Conservation (phyloP, 2,113 vertebrate genomes). For the Trogon surrucura region DNA sequence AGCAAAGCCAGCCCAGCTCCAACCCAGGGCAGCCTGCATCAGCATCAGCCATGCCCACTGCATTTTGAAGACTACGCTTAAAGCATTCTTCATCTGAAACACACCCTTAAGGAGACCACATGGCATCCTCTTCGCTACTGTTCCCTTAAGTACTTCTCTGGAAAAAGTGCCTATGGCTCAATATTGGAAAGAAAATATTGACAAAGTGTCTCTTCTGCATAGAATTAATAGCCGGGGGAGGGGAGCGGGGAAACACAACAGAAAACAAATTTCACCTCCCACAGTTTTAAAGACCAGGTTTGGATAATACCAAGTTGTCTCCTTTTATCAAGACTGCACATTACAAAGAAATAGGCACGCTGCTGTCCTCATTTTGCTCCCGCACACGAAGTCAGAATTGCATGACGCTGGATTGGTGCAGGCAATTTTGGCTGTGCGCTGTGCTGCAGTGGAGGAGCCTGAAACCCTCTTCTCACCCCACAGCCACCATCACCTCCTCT, state of each 20-base stretch:
- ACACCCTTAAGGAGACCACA: not conserved
- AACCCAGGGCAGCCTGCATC: not conserved
- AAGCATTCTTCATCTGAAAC: not conserved
- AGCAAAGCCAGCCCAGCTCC: not conserved
- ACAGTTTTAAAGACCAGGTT: not conserved
- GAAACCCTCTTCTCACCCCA: not conserved
- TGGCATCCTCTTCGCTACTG: not conserved
- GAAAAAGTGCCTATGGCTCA: not conserved
- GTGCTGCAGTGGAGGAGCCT: not conserved
- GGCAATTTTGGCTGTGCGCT: not conserved
- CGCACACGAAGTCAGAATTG: too few relatives aligned
- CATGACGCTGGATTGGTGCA: too few relatives aligned
- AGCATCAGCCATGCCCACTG: not conserved
- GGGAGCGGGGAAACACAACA: accelerated
- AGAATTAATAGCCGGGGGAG: not conserved
- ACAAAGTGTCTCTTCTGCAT: not conserved
- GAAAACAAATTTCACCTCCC: not conserved
- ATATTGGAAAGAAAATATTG: not conserved
- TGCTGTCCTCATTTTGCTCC: accelerated
- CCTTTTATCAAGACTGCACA: not conserved
- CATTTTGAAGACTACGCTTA: not conserved
- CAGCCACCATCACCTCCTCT: too few relatives aligned
- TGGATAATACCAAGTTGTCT: not conserved
- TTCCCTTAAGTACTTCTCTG: not conserved
- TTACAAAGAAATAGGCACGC: not conserved